A percentile compares a stretch with the other conserved stretches of the same genome.
Evolutionary conservation across 1,140 invertebrate species (phyloP).

Genomic region (Aphaenogaster rudis): DNA sequence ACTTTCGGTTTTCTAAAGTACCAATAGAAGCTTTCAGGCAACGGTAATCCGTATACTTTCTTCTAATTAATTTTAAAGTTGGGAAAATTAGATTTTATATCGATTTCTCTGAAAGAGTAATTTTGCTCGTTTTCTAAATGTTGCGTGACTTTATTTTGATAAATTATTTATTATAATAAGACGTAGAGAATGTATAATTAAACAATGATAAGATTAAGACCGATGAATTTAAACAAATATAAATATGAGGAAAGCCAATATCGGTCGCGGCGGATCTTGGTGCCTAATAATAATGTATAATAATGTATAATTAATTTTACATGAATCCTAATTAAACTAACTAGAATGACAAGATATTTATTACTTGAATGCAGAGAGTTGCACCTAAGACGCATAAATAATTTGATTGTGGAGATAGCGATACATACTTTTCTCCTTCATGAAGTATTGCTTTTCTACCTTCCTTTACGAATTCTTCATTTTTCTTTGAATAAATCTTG

Average conservation of each 20-base stretch:
- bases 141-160: not conserved
- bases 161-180: not conserved
- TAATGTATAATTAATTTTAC: not conserved
- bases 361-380: not conserved
- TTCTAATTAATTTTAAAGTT: slow-evolving; percentile 15
- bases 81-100: not conserved
- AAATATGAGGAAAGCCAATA: too few relatives aligned
- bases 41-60: too few relatives aligned
- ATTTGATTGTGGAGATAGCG: not conserved
- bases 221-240: too few relatives aligned
- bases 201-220: not conserved
- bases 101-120: not conserved
- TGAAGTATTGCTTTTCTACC: not conserved
- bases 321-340: not conserved
- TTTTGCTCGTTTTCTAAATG: not conserved
- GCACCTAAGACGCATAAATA: not conserved
- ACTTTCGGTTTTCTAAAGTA: not conserved
- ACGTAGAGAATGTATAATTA: not conserved
- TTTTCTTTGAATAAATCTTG: not conserved
- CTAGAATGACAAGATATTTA: not conserved
- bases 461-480: not conserved
- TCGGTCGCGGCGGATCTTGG: too few relatives aligned
- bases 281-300: too few relatives aligned
- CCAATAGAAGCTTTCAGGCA: not conserved
- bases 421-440: not conserved